Base-by-base conservation (phyloP, 2,797 vertebrate species). In the Cirrhinus molitorella region DNA sequence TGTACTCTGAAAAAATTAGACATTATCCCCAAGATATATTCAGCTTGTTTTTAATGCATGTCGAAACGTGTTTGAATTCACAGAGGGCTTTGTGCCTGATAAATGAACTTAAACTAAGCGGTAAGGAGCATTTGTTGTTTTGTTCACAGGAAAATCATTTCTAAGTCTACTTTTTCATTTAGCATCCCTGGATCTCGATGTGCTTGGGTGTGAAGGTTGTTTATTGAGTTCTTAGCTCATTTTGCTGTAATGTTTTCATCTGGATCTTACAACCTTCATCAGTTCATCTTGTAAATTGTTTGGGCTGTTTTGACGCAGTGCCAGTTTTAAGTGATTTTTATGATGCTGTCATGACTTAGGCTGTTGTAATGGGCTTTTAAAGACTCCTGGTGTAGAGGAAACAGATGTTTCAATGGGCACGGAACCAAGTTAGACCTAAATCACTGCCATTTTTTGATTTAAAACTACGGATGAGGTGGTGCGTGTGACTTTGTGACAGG, bases 281-380 rank as follows among this genome's bases (percentile, higher is more conserved):
- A n/a, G 23, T 74, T 21, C n/a, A 12, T 68, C 25, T 28, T 77
- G 66, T 77, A 71, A 81, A 85, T 28, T 43, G 45, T 78, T 28
- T 31, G 31, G 65, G 73, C 16, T 67, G 70, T 59, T 80, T 51
- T 67, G 45, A 82, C 31, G 59, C 55, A 3, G 5, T 53, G 43
- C 34, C 66, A 78, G 21, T 49, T 77, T 8, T 37, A 59, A 67
- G 31, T 68, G 4, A 53, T 70, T 85, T 81, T 77, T 77, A 40
- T 79, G 66, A 72, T 47, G 76, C 63, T 63, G 49, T 75, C 40
- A 45, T 55, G 5, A 61, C 37, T 72, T 63, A 25, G 51, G 66
- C 43, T 71, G 74, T 65, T 77, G 19, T 59, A 86, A 83, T 73
- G 67, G 9, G 40, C 21, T 81, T 83, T 79, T 86, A 83, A 83